These are phyloP conservation scores for Nomada flava DNA, from an alignment of 2,888 invertebrate genomes.

Conservation along the genomic window DNA sequence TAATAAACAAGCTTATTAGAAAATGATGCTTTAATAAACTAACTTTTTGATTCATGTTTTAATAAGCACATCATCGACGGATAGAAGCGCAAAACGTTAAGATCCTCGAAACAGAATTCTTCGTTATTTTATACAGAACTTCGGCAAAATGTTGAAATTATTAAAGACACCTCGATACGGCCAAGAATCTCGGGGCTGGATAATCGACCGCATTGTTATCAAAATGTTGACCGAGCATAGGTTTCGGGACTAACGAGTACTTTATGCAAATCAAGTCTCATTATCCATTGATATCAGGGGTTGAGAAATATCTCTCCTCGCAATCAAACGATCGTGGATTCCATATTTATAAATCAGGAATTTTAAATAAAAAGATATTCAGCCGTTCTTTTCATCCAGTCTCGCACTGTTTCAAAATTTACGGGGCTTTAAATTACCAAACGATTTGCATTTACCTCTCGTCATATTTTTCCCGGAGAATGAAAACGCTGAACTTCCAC, in stretches of 20 bases:
- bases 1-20: conserved; percentile 46
- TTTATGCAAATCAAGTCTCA: conserved; percentile 60
- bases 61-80: neutral
- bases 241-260: conserved; percentile 57
- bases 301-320: neutral
- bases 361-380: neutral
- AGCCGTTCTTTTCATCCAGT: neutral
- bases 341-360: conserved; percentile 31
- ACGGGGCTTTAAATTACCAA: neutral
- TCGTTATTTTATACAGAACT: neutral
- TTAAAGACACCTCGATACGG: conserved; percentile 16
- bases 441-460: neutral
- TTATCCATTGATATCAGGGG: conserved; percentile 7
- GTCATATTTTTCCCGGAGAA: conserved; percentile 15
- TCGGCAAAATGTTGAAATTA: neutral
- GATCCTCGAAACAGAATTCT: neutral
- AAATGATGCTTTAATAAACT: conserved; percentile 24
- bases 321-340: conserved; percentile 16
- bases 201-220: conserved; percentile 54
- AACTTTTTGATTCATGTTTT: conserved; percentile 16
- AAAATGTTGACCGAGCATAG: conserved; percentile 31
- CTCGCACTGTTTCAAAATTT: conserved; percentile 1
- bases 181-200: conserved; percentile 30
- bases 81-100: neutral
- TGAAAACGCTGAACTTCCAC: conserved; percentile 5